A percentile compares a stretch with the other conserved stretches of the same genome.
phyloP scores from a whole-genome alignment of 2,888 invertebrate genomes.

The Pogonocherus hispidulus region DNA sequence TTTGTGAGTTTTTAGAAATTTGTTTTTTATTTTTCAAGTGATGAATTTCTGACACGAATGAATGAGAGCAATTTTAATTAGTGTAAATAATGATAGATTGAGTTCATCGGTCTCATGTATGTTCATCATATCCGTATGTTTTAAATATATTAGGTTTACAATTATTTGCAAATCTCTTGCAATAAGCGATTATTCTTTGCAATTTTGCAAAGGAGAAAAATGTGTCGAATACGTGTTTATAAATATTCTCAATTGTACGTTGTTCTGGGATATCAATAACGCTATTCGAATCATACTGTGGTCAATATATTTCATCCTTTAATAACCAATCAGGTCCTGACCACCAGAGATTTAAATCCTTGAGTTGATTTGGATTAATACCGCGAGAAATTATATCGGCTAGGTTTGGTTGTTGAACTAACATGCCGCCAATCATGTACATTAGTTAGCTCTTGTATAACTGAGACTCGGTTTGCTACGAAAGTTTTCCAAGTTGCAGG shows the following conservation, averaged over 20 bases:
- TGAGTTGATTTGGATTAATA: conserved; percentile 27
- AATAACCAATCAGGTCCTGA: conserved; percentile 28
- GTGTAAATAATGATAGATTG: background rate
- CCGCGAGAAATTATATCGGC: conserved; percentile 44
- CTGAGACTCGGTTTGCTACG: conserved; percentile 43
- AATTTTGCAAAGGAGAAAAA: background rate
- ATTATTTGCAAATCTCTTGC: background rate
- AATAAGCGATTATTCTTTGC: background rate
- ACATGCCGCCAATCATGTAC: conserved; percentile 41
- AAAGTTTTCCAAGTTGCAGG: conserved; percentile 42
- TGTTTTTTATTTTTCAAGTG: background rate
- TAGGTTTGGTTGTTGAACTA: conserved; percentile 39
- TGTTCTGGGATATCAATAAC: background rate
- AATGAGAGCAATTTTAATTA: background rate
- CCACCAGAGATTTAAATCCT: conserved; percentile 36
- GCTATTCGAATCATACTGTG: background rate
- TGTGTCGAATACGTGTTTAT: background rate
- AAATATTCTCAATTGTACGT: background rate
- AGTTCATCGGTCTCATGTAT: background rate
- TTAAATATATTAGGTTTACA: background rate
- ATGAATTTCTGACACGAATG: background rate
- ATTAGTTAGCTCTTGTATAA: conserved; percentile 38
- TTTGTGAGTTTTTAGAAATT: background rate
- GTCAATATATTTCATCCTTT: background rate
- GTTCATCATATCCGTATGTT: background rate